Evolutionary conservation across 2,888 invertebrate species (phyloP).

Genomic region (Isotomurus palustris): DNA sequence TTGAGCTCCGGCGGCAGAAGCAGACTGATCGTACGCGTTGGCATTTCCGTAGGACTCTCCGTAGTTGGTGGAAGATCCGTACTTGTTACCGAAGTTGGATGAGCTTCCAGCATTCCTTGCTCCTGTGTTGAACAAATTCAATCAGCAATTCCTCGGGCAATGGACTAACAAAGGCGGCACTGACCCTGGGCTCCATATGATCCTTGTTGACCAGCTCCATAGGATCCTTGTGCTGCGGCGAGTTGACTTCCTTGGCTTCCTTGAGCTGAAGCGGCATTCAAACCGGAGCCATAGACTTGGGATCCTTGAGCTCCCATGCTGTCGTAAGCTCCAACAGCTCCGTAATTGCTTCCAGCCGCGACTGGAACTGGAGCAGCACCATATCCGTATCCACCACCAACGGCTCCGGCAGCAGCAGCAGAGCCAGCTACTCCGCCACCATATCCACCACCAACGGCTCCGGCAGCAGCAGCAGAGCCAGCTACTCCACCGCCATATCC

Average conservation of each 20-base stretch:
- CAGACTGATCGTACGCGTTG: slow-evolving; percentile 23
- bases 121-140: background rate
- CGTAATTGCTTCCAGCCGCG: background rate
- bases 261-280: slow-evolving; percentile 17
- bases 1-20: slow-evolving; percentile 19
- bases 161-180: background rate
- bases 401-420: slow-evolving; percentile 2
- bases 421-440: background rate
- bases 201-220: slow-evolving; percentile 13
- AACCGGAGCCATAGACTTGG: slow-evolving; percentile 16
- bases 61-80: slow-evolving; percentile 21
- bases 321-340: slow-evolving; percentile 4
- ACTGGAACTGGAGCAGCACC: too few relatives aligned
- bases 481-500: background rate
- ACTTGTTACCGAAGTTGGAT: slow-evolving; percentile 22
- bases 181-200: slow-evolving; percentile 19
- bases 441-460: background rate
- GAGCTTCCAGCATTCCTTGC: slow-evolving; percentile 24
- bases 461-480: slow-evolving; percentile 1
- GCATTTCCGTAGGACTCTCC: slow-evolving; percentile 30
- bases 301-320: background rate
- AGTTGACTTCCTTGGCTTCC: slow-evolving; percentile 20
- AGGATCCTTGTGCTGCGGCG: background rate
- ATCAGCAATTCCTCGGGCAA: background rate
- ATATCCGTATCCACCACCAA: slow-evolving; percentile 5